phyloP scores from a whole-genome alignment of 2,113 vertebrate species.

The Nestor notabilis region DNA sequence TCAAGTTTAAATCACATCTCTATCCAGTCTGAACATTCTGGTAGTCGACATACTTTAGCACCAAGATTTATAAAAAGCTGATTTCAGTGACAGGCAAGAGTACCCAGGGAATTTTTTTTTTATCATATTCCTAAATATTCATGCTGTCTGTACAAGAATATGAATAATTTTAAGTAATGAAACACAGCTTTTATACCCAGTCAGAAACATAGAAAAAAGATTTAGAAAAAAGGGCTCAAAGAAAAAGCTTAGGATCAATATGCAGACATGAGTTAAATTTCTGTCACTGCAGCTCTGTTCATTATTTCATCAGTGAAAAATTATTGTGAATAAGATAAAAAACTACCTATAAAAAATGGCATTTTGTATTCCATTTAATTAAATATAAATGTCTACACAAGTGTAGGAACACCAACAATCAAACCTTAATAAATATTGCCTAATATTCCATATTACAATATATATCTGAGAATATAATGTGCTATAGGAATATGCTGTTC shows the following conservation, averaged over 20 bases:
- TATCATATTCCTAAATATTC: not conserved
- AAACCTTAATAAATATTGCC: not conserved
- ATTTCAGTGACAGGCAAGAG: not conserved
- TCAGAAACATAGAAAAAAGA: not conserved
- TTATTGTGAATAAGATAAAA: not conserved
- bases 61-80: not conserved
- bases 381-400: not conserved
- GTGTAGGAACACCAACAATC: not conserved
- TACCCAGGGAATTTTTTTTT: not conserved
- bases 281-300: not conserved
- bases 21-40: not conserved
- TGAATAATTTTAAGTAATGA: not conserved
- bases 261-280: not conserved
- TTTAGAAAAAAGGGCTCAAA: not conserved
- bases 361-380: not conserved
- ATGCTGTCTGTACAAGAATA: not conserved
- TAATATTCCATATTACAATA: not conserved
- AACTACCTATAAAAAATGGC: not conserved
- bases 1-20: not conserved
- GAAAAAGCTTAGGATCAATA: not conserved
- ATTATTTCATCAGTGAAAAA: not conserved
- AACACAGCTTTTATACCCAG: not conserved
- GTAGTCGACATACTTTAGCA: not conserved
- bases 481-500: not conserved
- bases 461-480: not conserved